Percentiles rank a stretch among this genome's conserved stretches.
Evolutionary conservation across 2,888 invertebrate genomes (phyloP).

Genomic region (Fragum fragum): DNA sequence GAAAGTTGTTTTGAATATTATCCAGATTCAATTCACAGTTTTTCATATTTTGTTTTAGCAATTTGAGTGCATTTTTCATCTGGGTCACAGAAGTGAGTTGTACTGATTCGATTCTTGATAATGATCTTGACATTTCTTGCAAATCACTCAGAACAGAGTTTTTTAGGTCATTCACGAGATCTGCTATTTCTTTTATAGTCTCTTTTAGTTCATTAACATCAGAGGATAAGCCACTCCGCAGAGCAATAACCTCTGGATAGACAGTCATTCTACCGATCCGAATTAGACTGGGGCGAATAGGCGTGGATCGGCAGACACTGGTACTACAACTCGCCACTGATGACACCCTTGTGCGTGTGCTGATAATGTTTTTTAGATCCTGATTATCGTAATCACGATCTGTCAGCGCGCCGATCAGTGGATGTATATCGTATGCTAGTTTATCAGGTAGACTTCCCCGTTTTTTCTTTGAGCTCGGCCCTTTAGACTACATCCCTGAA

Average conservation of each 20-base stretch:
- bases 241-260: neutral
- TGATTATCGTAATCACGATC: neutral
- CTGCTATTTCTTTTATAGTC: neutral
- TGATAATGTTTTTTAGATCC: neutral
- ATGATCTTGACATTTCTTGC: neutral
- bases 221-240: neutral
- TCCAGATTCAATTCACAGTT: too few relatives aligned
- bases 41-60: neutral
- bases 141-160: neutral
- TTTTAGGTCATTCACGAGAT: neutral
- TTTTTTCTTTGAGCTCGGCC: neutral
- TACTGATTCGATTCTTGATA: neutral
- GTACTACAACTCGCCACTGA: too few relatives aligned
- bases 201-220: neutral
- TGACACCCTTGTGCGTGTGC: neutral
- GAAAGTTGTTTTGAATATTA: neutral
- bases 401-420: neutral
- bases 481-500: neutral
- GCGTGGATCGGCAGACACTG: neutral
- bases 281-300: neutral
- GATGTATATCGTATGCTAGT: neutral
- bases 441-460: neutral
- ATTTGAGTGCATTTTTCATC: neutral
- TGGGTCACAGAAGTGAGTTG: neutral
- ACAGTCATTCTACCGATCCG: neutral